phyloP scores from a whole-genome alignment of 2,888 invertebrate species.

The Chymomyza amoena region DNA sequence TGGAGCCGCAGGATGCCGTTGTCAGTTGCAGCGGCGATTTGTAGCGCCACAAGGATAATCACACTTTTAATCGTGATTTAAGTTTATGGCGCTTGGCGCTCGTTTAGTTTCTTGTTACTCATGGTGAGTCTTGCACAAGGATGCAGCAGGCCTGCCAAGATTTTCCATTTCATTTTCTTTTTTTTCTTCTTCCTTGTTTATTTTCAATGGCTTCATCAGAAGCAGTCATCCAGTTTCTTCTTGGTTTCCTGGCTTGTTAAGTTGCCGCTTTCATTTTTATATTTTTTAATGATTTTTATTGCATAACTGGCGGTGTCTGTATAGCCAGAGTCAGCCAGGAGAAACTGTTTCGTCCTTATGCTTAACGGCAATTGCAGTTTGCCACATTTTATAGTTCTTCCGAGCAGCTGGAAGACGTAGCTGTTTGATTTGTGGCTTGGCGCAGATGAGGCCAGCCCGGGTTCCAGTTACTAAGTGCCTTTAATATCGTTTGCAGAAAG shows the following conservation, averaged over 20 bases:
- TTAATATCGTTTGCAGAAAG: background rate
- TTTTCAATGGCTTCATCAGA: constrained; percentile 51
- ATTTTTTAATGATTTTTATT: constrained; percentile 73
- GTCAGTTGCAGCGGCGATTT: constrained; percentile 75
- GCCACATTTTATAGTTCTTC: constrained; percentile 66
- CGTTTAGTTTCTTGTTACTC: constrained; percentile 66
- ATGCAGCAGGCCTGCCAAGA: constrained; percentile 29
- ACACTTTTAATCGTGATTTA: constrained; percentile 78
- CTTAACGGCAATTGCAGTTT: constrained; percentile 68
- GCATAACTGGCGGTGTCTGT: constrained; percentile 56
- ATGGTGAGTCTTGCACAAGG: constrained; percentile 20
- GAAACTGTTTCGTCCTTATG: constrained; percentile 19
- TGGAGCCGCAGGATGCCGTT: constrained; percentile 32
- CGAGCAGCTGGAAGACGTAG: background rate
- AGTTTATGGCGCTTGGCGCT: constrained; percentile 72
- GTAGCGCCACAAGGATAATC: constrained; percentile 78
- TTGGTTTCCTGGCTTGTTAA: constrained; percentile 51
- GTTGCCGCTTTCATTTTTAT: constrained; percentile 66
- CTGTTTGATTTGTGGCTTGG: constrained; percentile 18
- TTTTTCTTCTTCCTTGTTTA: constrained; percentile 15
- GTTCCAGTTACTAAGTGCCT: background rate
- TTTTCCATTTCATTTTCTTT: constrained; percentile 31
- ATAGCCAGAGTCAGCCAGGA: background rate
- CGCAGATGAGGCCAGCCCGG: background rate
- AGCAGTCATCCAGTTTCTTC: constrained; percentile 10